phyloP scores from a whole-genome alignment of 2,113 vertebrate genomes.

The Gopherus flavomarginatus region DNA sequence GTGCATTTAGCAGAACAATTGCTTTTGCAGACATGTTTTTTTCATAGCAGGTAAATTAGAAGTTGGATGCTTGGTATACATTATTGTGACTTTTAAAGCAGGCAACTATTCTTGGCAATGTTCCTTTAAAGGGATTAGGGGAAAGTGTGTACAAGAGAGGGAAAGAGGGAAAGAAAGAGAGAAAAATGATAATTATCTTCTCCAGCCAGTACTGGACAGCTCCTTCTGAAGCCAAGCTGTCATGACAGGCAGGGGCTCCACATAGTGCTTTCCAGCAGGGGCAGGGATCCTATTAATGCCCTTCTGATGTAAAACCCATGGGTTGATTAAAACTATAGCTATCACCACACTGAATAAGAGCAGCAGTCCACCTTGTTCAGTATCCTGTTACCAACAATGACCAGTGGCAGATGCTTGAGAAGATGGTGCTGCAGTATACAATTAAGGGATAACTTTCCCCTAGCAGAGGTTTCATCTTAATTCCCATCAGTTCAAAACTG shows the following conservation, averaged over 20 bases:
- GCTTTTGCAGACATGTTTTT: background rate
- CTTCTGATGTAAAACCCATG: background rate
- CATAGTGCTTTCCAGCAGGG: background rate
- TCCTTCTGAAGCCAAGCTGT: conserved; percentile 12
- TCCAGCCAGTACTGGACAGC: conserved; percentile 63
- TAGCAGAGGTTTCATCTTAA: background rate
- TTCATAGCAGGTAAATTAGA: background rate
- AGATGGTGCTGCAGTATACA: background rate
- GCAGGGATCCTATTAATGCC: background rate
- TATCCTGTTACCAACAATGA: background rate
- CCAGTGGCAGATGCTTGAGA: background rate
- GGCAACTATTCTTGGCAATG: background rate
- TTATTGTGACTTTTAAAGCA: background rate
- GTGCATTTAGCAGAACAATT: background rate
- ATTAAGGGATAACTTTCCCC: background rate
- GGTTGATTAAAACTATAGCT: background rate
- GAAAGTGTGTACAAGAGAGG: background rate
- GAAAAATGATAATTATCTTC: background rate
- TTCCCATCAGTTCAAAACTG: rapidly evolving
- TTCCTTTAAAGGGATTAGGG: background rate
- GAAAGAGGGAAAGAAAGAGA: background rate
- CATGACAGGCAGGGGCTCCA: background rate
- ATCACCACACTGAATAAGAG: background rate
- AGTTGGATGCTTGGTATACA: background rate
- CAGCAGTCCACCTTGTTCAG: background rate